Base-by-base conservation (phyloP, 2,113 vertebrate species). In the Turnix velox region DNA sequence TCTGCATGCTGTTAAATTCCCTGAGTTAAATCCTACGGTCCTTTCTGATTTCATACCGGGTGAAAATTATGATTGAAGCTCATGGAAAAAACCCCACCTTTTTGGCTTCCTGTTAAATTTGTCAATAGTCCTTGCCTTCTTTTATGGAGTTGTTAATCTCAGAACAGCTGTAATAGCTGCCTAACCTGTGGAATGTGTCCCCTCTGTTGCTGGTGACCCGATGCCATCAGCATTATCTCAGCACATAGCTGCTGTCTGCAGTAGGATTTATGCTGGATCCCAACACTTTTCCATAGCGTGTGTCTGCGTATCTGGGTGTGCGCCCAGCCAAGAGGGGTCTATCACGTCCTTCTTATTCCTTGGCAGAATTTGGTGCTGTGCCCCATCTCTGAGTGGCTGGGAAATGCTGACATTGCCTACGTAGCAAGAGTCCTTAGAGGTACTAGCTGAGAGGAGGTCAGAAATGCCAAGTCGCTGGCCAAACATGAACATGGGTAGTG, bases 1-100 rank as follows among this genome's bases (percentile, higher is more conserved):
- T 90, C 66, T 87, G 33, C 77, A 92, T 94, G 80, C 92, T 90
- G 77, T 91, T 96, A 87, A 93, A 93, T 87, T 84, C 86, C 24
- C n/a, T 0, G 2, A 75, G 66, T 93, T 91, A 93, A 88, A 93
- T 90, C 63, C 63, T 74, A 19, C 85, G 92, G 85, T 72, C 45
- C 18, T 90, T 81, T 86, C 77, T 94, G 77, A 89, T 92, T 94
- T 94, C 58, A 35, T 72, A 22, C 40, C 52, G 81, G 58, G 40
- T 62, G 19, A 59, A 94, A 95, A 88, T 55, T 39, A 78, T 73
- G 62, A 59, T 54, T 92, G 77, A 91, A 87, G 62, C 92, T 81
- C 14, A 31, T 45, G 73, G 58, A 82, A 89, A 91, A 84, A 11
- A 0, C 1, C 43, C 43, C 62, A 82, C 42, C 45, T 42, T 73